Conservation (phyloP, 1,140 invertebrate species). For the Drosophila repletoides region DNA sequence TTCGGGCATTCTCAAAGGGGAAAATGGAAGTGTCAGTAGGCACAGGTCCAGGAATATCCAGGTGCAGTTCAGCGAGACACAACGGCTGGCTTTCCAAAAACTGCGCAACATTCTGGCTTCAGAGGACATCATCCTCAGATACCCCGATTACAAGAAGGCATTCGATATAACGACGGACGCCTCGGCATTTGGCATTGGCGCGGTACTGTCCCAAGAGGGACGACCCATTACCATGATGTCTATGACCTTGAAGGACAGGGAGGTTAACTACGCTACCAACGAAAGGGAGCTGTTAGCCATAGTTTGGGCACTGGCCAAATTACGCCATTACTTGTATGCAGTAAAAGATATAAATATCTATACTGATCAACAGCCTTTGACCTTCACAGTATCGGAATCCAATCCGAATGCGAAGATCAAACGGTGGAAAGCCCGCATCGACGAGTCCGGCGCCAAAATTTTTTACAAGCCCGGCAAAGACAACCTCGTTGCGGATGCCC, state of each 20-base stretch:
- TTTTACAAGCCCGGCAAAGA: no score
- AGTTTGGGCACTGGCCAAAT: not conserved
- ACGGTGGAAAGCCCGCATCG: no score
- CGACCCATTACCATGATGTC: conserved; percentile 22
- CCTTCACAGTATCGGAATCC: not conserved
- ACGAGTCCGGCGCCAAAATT: no score
- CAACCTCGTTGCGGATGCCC: no score
- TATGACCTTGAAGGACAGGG: not conserved
- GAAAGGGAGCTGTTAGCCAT: not conserved
- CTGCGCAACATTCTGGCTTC: conserved; percentile 34
- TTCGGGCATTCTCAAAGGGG: not conserved
- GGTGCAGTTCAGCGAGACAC: conserved; percentile 6
- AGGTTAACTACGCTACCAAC: not conserved
- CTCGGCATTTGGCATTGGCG: conserved; percentile 15
- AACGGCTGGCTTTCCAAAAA: not conserved
- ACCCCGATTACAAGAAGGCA: no score
- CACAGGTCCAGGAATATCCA: not conserved
- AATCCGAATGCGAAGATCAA: not conserved
- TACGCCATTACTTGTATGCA: not conserved
- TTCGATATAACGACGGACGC: conserved; percentile 37
- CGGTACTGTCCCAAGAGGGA: conserved; percentile 28
- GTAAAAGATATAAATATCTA: not conserved
- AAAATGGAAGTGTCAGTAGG: not conserved
- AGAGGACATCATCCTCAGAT: conserved; percentile 26
- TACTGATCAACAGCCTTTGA: not conserved